Base-by-base conservation (phyloP, 2,888 invertebrate species). In the Campoplex capitator region DNA sequence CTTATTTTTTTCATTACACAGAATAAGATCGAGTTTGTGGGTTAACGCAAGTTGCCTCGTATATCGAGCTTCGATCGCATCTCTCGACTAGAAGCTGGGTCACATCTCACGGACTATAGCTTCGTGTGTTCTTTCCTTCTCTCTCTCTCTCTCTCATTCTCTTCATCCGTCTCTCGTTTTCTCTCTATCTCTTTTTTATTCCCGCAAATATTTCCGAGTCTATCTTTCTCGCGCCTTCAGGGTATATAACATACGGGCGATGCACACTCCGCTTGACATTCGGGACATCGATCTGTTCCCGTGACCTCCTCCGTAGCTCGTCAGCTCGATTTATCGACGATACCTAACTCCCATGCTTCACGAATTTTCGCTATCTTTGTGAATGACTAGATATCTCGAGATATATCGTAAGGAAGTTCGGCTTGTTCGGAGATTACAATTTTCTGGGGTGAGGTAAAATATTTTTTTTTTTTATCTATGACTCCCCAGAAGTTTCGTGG, bases 251-350 rank as follows among this genome's bases (percentile, higher is more conserved):
- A 68, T 68, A 82, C 77, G 32, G 83, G 74, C 32, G 67, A 73
- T 87, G 78, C 85, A 87, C 89, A 89, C 89, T 89, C 85, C 79
- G 87, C 83, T 90, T 89, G 88, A 86, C 83, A 91, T 90, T 87
- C 86, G 87, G 89, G 87, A 88, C 89, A 91, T 90, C 90, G 90
- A 91, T 92, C 91, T 89, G 88, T 76, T 77, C 86, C 35, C 78
- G 83, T 88, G 87, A 88, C 87, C 86, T 86, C 83, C 48, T 77
- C 56, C 82, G 54, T 70, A 58, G 32, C 73, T 76, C 73, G 28
- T 62, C 71, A 62, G 65, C 67, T 67, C 42, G 68, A 74, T 71
- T 67, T 71, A 70, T 77, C 79, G 51, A 23, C 28, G 38, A 35
- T 54, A 68, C 42, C 70, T 9, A 51, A 77, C 81, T 74, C 71